Evolutionary conservation across 2,888 invertebrate genomes (phyloP).

Genomic region (Pristionchus exspectatus): DNA sequence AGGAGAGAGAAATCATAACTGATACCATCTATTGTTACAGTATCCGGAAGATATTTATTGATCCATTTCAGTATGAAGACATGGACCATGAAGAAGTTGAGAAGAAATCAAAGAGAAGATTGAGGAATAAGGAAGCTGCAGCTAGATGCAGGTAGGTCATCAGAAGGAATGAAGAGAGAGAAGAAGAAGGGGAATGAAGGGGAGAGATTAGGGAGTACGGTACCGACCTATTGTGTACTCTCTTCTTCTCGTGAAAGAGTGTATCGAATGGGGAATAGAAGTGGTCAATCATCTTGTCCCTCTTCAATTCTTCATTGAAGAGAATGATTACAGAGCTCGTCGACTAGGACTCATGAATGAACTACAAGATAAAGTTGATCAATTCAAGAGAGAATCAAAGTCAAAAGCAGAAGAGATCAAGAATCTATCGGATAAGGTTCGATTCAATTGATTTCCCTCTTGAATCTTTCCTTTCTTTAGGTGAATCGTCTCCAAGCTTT

Average conservation of each 20-base stretch:
- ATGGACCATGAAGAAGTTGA: constrained; percentile 54
- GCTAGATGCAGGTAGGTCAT: constrained; percentile 53
- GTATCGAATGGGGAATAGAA: not conserved
- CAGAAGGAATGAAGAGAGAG: not conserved
- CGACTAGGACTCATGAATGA: constrained; percentile 47
- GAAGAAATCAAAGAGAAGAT: constrained; percentile 52
- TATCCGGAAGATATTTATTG: not conserved
- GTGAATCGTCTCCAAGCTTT: constrained; percentile 28
- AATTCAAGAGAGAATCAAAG: constrained; percentile 45
- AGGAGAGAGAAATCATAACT: constrained; percentile 28
- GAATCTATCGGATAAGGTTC: constrained; percentile 31
- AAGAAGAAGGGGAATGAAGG: constrained; percentile 5
- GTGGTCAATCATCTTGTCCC: not conserved
- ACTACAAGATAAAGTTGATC: constrained; percentile 53
- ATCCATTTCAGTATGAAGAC: constrained; percentile 49
- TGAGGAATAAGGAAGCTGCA: constrained; percentile 52
- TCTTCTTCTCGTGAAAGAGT: constrained; percentile 4
- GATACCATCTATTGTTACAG: constrained; percentile 1
- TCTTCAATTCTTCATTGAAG: not conserved
- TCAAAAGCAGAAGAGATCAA: constrained; percentile 42
- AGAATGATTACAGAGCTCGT: constrained; percentile 34
- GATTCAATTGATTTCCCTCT: not conserved
- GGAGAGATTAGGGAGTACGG: constrained; percentile 4
- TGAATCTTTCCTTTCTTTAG: not conserved
- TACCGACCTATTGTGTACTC: constrained; percentile 41